Evolutionary conservation across 2,797 vertebrate genomes (phyloP).

Genomic region (Craterocephalus amniculus): DNA sequence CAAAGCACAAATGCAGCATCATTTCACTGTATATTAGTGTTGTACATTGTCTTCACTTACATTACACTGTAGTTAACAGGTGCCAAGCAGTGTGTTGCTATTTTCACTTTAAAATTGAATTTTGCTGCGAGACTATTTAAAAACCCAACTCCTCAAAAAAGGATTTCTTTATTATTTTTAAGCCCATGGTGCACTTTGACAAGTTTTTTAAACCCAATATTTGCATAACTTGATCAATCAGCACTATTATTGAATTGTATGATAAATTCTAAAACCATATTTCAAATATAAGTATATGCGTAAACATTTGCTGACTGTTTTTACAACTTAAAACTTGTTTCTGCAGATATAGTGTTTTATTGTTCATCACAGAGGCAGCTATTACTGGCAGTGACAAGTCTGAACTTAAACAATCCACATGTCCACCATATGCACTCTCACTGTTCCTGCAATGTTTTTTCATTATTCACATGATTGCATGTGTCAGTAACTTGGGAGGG

Average conservation of each 20-base stretch:
- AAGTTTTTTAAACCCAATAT: conserved; percentile 15
- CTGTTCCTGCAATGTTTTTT: conserved; percentile 51
- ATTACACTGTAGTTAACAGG: conserved; percentile 35
- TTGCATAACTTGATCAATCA: not conserved
- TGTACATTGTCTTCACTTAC: conserved; percentile 61
- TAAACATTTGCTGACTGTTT: conserved; percentile 40
- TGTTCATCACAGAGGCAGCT: conserved; percentile 81
- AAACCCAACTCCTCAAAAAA: not conserved
- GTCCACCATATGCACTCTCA: conserved; percentile 49
- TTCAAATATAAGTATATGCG: not conserved
- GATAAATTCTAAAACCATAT: conserved; percentile 14
- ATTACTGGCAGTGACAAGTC: conserved; percentile 74
- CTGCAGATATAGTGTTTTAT: conserved; percentile 39
- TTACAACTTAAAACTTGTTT: conserved; percentile 43
- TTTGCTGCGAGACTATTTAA: conserved; percentile 32
- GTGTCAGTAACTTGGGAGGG: conserved; percentile 42
- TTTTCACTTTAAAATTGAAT: conserved; percentile 11
- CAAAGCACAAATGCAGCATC: conserved; percentile 69
- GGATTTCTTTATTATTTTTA: conserved; percentile 1
- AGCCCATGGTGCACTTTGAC: conserved; percentile 19
- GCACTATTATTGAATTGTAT: conserved; percentile 9
- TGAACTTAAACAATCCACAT: conserved; percentile 64
- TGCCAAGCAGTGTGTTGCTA: conserved; percentile 37
- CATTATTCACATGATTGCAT: conserved; percentile 48
- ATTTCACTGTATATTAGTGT: conserved; percentile 78